Conservation (phyloP, 2,797 vertebrate genomes). For the Mus minutoides region DNA sequence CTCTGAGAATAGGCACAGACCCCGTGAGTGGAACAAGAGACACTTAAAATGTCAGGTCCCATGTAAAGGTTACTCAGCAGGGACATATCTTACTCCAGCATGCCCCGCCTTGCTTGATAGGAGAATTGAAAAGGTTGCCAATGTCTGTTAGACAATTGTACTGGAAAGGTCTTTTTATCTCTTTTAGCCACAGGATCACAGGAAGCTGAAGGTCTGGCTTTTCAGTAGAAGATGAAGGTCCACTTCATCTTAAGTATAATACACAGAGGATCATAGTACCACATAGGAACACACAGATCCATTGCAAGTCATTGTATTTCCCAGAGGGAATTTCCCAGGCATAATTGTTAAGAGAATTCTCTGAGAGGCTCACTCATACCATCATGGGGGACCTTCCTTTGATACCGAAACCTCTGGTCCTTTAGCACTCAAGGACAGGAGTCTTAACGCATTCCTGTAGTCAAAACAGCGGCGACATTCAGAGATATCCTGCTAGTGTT, state of each 20-base stretch:
- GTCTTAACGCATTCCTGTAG: constrained; percentile 43
- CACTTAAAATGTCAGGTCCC: constrained; percentile 70
- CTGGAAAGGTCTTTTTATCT: constrained; percentile 72
- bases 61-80: constrained; percentile 68
- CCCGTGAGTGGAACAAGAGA: constrained; percentile 56
- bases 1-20: constrained; percentile 48
- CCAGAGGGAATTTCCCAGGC: constrained; percentile 44
- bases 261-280: constrained; percentile 65
- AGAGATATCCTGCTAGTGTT: constrained; percentile 25
- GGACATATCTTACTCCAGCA: constrained; percentile 42
- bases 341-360: constrained; percentile 51
- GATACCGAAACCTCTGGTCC: constrained; percentile 36
- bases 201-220: constrained; percentile 73
- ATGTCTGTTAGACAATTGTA: constrained; percentile 66
- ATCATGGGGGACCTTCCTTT: constrained; percentile 26
- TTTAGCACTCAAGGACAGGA: constrained; percentile 50
- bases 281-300: constrained; percentile 52
- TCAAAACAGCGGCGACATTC: constrained; percentile 58
- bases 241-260: constrained; percentile 74
- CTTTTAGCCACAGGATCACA: constrained; percentile 74
- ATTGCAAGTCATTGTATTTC: not conserved
- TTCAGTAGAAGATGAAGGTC: constrained; percentile 76
- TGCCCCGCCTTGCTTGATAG: constrained; percentile 32
- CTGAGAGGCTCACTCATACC: constrained; percentile 57
- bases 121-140: constrained; percentile 71